Percentiles rank a stretch among this genome's conserved stretches.
Evolutionary conservation across 1,140 invertebrate species (phyloP).

Genomic region (Lucilia sericata): DNA sequence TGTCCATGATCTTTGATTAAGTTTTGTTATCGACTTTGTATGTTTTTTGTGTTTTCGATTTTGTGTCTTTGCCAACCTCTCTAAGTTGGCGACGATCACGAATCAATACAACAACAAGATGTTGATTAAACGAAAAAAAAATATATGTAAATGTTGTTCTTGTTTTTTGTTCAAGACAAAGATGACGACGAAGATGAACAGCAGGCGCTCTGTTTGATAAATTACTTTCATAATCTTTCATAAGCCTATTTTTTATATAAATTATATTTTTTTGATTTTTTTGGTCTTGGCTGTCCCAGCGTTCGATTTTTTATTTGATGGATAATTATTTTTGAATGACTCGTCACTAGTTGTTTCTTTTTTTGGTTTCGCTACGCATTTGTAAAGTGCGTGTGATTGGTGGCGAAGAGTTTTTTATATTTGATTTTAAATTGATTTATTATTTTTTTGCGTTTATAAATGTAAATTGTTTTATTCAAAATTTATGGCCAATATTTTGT

Average conservation of each 20-base stretch:
- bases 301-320: conserved; percentile 8
- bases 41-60: background rate
- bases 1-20: conserved; percentile 18
- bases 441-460: too few species aligned
- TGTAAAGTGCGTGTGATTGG: background rate
- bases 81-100: conserved; percentile 14
- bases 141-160: background rate
- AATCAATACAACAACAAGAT: background rate
- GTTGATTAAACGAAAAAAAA: background rate
- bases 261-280: background rate
- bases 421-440: too few species aligned
- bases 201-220: background rate
- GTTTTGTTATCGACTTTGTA: conserved; percentile 6
- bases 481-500: too few species aligned
- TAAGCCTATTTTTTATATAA: conserved; percentile 4
- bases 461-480: too few species aligned
- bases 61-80: conserved; percentile 23
- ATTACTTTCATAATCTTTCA: conserved; percentile 27
- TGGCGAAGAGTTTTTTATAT: background rate
- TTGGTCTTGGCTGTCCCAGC: background rate
- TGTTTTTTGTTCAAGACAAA: background rate
- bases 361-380: background rate
- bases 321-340: conserved; percentile 25
- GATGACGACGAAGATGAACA: conserved; percentile 16
- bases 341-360: background rate